Conservation (phyloP, 2,888 invertebrate genomes). For the Bruchidius siliquastri region DNA sequence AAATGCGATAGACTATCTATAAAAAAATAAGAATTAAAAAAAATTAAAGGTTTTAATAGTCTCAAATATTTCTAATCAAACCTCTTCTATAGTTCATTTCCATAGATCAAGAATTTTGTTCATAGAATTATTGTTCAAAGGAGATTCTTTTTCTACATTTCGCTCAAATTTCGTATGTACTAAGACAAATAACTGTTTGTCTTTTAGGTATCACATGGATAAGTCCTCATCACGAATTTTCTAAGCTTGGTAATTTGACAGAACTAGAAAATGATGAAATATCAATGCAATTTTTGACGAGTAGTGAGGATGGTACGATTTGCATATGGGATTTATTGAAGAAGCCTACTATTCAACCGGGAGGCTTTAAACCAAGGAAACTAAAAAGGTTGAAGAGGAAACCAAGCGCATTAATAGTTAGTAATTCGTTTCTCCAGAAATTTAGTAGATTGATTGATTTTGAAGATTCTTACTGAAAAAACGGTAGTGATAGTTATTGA, state of each 20-base stretch:
- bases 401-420: conserved; percentile 54
- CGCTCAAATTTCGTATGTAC: no score
- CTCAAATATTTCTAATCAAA: no score
- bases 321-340: conserved; percentile 68
- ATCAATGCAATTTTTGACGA: conserved; percentile 61
- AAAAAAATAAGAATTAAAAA: no score
- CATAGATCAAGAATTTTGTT: no score
- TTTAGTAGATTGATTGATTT: no score
- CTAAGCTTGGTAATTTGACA: conserved; percentile 56
- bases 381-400: conserved; percentile 50
- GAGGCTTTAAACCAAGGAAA: conserved; percentile 37
- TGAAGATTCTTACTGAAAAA: neutral
- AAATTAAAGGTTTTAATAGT: no score
- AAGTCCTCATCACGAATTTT: conserved; percentile 56
- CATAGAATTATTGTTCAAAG: no score
- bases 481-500: neutral
- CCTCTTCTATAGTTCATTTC: no score
- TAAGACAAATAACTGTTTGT: no score
- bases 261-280: conserved; percentile 41
- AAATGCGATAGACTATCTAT: no score
- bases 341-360: conserved; percentile 33
- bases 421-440: neutral
- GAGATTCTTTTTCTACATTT: no score
- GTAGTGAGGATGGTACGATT: conserved; percentile 63
- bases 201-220: conserved; percentile 60